phyloP scores from a whole-genome alignment of 2,113 vertebrate genomes.

The Cinclus cinclus region DNA sequence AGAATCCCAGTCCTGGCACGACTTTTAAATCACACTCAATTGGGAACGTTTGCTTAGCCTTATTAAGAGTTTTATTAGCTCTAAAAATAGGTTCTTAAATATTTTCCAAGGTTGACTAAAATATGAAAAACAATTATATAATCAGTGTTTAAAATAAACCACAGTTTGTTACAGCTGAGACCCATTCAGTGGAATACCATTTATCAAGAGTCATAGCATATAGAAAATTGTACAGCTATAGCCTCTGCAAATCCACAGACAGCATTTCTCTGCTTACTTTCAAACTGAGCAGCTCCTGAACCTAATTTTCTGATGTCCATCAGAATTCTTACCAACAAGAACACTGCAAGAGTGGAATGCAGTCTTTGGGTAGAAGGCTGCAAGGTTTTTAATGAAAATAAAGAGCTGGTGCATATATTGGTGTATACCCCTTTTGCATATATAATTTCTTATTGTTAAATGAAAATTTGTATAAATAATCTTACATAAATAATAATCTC shows the following conservation, averaged over 20 bases:
- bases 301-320: not conserved
- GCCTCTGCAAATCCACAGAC: not conserved
- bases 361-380: not conserved
- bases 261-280: not conserved
- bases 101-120: constrained; percentile 37
- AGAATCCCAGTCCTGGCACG: not conserved
- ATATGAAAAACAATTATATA: constrained; percentile 47
- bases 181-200: constrained; percentile 5
- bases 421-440: not conserved
- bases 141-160: constrained; percentile 52
- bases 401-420: not conserved
- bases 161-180: constrained; percentile 44
- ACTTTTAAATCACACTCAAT: not conserved
- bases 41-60: constrained; percentile 6
- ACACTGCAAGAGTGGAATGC: not conserved
- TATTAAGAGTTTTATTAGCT: constrained; percentile 58
- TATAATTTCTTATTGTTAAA: not conserved
- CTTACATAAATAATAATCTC: constrained; percentile 48
- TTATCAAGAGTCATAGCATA: not conserved
- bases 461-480: constrained; percentile 50
- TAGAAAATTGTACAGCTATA: constrained; percentile 7
- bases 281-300: not conserved
- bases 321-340: not conserved
- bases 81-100: constrained; percentile 60
- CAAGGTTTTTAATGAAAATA: not conserved